Evolutionary conservation across 1,140 invertebrate species (phyloP).

Genomic region (Drosophila kikkawai): DNA sequence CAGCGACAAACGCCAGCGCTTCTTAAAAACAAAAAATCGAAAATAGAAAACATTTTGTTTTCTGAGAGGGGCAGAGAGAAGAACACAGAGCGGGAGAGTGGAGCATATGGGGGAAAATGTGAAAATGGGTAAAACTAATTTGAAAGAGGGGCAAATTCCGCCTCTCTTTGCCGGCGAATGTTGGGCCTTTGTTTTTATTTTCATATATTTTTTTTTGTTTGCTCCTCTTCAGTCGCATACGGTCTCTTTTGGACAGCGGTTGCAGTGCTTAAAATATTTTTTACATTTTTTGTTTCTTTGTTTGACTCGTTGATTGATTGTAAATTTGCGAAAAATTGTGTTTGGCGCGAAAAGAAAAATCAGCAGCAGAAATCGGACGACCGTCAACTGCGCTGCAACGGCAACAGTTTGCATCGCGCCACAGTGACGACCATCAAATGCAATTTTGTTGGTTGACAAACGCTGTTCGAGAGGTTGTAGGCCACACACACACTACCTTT

Average conservation of each 20-base stretch:
- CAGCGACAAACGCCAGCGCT: slow-evolving; percentile 56
- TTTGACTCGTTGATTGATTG: slow-evolving; percentile 49
- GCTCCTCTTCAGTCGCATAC: slow-evolving; percentile 29
- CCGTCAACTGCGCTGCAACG: slow-evolving; percentile 1
- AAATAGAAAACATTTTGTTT: slow-evolving; percentile 38
- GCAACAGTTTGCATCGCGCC: slow-evolving; percentile 20
- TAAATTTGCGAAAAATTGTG: slow-evolving; percentile 51
- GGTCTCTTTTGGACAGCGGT: slow-evolving; percentile 40
- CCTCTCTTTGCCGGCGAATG: slow-evolving; percentile 39
- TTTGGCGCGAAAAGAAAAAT: slow-evolving; percentile 43
- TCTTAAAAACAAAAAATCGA: slow-evolving; percentile 32
- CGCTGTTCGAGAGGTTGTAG: slow-evolving; percentile 63
- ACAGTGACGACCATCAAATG: slow-evolving; percentile 43
- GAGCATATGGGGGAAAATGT: slow-evolving; percentile 1
- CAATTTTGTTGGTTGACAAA: slow-evolving; percentile 82
- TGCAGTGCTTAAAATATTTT: slow-evolving; percentile 23
- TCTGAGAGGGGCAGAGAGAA: slow-evolving; percentile 3
- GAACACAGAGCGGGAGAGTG: slow-evolving; percentile 22
- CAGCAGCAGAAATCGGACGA: slow-evolving; percentile 11
- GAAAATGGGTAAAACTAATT: slow-evolving; percentile 19
- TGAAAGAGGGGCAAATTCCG: slow-evolving; percentile 26
- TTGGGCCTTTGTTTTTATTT: slow-evolving; percentile 22
- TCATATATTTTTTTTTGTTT: slow-evolving; percentile 28
- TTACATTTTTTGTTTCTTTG: slow-evolving; percentile 5
- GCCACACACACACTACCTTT: not conserved